Evolutionary conservation across 2,797 vertebrate genomes (phyloP), one percentile per base, ranked within the genome.

Genomic region (Rhodeus uyekii): DNA sequence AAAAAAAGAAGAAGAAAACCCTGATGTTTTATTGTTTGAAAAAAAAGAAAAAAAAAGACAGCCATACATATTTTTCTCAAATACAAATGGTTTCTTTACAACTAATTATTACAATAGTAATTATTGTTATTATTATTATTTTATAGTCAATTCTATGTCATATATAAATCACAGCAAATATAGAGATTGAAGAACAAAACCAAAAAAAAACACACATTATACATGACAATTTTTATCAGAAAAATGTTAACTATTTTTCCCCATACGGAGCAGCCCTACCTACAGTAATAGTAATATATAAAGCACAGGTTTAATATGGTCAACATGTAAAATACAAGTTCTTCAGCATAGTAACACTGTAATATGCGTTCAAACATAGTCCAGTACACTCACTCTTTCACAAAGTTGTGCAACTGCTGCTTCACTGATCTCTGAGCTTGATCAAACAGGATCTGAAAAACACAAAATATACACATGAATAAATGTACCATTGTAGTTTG

Each of bases 371-470:
- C n/a, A 34, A 55, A 48, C 34, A 29, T 36, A 48, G 42, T 14
- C 5, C 14, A 42, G 50, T 36, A 42, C 77, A 96, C 98, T 99
- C 91, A 99, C 98, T 99, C 97, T 93, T 98, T 99, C 67, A 99
- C 95, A 86, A 99, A 99, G 87, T 96, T 98, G 91, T 99, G 96
- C 86, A 99, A 86, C 92, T 99, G 98, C 87, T 98, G 97, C 86
- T 97, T 95, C 71, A 99, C 97, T 0, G 97, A 98, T 32, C 97
- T 94, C 95, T 99, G 98, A 3, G 98, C 97, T 90, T 99, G 98
- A 90, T 99, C 98, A 36, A 98, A 99, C 71, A 99, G 95, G 86
- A 99, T 98, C 98, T 99, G 93, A 83, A 92, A 91, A 5, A 86
- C 81, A 87, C 10, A 80, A 50, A 32, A 71, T 7, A 18, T 8